Evolutionary conservation across 2,888 invertebrate genomes (phyloP).

Genomic region (Carabus problematicus): DNA sequence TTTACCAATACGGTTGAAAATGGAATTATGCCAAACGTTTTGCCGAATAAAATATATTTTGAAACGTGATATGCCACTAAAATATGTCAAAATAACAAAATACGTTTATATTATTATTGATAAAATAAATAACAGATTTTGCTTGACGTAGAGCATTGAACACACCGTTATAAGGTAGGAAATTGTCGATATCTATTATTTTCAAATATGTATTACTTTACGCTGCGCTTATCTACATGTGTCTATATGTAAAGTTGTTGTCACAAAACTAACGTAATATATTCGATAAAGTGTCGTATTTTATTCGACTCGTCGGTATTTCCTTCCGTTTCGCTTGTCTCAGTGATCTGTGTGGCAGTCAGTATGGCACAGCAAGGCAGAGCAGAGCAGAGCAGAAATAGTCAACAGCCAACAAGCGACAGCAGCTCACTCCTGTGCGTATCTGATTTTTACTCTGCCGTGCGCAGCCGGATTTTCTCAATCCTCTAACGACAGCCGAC

Average conservation of each 20-base stretch:
- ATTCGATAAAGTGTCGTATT: slow-evolving; percentile 35
- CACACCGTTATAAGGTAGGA: not conserved
- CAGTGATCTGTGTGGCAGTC: slow-evolving; percentile 8
- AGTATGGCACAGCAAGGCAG: not conserved
- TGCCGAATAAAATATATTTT: too few relatives aligned
- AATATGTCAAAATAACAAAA: too few relatives aligned
- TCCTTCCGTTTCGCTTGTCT: slow-evolving; percentile 1
- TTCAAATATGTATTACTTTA: too few relatives aligned
- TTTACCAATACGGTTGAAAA: too few relatives aligned
- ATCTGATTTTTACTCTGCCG: slow-evolving; percentile 22
- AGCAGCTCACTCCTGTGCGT: not conserved
- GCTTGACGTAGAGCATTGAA: not conserved
- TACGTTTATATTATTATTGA: too few relatives aligned
- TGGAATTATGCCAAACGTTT: too few relatives aligned
- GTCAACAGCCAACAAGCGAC: not conserved
- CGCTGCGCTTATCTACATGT: too few relatives aligned
- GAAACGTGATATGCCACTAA: too few relatives aligned
- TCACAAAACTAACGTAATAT: slow-evolving; percentile 25
- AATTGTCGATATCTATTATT: not conserved
- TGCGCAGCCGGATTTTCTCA: slow-evolving; percentile 4
- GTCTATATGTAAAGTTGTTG: not conserved
- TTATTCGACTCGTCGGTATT: not conserved
- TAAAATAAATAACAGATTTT: too few relatives aligned
- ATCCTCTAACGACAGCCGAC: slow-evolving; percentile 33
- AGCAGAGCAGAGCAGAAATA: not conserved